These are phyloP conservation scores for Forbesichthys agassizii DNA, from an alignment of 2,113 vertebrate genomes.

Conservation along the genomic window DNA sequence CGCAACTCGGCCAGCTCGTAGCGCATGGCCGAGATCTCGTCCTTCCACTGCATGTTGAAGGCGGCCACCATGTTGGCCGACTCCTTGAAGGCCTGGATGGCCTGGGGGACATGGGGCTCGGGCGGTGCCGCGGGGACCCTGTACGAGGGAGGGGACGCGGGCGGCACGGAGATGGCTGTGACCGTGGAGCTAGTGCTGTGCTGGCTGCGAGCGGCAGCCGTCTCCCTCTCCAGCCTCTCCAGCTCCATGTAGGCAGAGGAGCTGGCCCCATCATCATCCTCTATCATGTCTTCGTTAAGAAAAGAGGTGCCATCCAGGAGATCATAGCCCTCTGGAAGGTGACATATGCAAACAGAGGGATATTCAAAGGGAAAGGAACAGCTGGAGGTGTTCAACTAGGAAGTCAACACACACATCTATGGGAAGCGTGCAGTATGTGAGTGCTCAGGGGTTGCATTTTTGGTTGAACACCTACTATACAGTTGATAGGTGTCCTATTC, in stretches of 20 bases:
- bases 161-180: conserved; percentile 79
- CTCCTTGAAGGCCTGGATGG: conserved; percentile 82
- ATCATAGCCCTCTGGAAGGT: conserved; percentile 85
- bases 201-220: conserved; percentile 76
- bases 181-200: conserved; percentile 84
- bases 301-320: conserved; percentile 79
- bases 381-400: conserved; percentile 64
- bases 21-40: conserved; percentile 83
- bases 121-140: conserved; percentile 69
- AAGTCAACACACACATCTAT: conserved; percentile 64
- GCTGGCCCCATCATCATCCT: conserved; percentile 81
- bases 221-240: conserved; percentile 78
- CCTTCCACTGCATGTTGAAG: conserved; percentile 83
- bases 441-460: conserved; percentile 15
- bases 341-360: conserved; percentile 76
- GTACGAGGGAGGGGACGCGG: conserved; percentile 73
- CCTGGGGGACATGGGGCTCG: conserved; percentile 77
- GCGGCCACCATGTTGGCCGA: conserved; percentile 83
- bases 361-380: conserved; percentile 76
- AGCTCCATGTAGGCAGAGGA: conserved; percentile 81
- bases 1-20: conserved; percentile 80
- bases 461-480: not conserved
- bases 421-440: conserved; percentile 72
- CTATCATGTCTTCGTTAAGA: conserved; percentile 82
- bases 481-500: not conserved